phyloP scores from a whole-genome alignment of 2,888 invertebrate species.

The Chalcis sispes region DNA sequence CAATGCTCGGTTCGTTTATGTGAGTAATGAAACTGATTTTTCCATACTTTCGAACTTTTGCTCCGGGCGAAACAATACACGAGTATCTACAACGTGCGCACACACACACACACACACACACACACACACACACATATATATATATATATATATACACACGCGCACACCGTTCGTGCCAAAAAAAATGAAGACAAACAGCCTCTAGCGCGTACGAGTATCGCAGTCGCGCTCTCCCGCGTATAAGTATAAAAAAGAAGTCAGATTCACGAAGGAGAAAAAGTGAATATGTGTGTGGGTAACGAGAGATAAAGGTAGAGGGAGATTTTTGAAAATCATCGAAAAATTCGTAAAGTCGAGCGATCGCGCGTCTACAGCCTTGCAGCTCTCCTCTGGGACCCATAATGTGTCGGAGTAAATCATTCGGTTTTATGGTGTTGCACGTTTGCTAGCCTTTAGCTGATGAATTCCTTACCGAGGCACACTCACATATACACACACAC shows the following conservation, averaged over 20 bases:
- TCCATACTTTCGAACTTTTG: conserved; percentile 59
- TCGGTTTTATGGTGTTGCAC: conserved; percentile 75
- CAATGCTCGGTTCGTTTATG: conserved; percentile 31
- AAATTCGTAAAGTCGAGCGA: conserved; percentile 74
- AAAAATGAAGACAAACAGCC: background rate
- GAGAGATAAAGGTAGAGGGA: conserved; percentile 34
- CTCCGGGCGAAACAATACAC: conserved; percentile 18
- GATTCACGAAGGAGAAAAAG: conserved; percentile 4
- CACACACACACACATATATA: no score
- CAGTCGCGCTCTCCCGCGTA: background rate
- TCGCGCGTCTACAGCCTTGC: conserved; percentile 5
- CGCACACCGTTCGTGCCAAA: no score
- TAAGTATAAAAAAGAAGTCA: conserved; percentile 26
- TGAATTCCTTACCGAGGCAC: conserved; percentile 74
- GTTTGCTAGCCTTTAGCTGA: conserved; percentile 76
- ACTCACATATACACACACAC: background rate
- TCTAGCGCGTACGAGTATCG: conserved; percentile 1
- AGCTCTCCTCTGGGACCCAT: conserved; percentile 64
- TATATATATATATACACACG: no score
- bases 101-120: no score
- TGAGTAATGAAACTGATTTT: conserved; percentile 66
- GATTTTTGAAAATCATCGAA: conserved; percentile 70
- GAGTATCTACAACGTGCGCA: no score
- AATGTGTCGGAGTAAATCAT: conserved; percentile 76
- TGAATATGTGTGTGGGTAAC: conserved; percentile 26